Base-by-base conservation (phyloP, 2,888 invertebrate genomes). In the Eilema sororculum region DNA sequence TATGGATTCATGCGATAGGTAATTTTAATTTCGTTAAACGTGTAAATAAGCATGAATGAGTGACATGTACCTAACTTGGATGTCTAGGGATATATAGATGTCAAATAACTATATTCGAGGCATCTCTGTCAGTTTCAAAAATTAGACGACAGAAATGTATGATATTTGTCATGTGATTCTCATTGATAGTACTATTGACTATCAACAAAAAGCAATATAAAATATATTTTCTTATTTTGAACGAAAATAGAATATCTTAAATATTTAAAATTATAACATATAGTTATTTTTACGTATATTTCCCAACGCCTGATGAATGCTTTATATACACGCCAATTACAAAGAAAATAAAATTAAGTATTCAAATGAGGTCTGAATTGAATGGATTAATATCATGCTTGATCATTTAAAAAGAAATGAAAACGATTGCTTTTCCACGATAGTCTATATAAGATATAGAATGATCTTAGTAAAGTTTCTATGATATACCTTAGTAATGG, bases 1-100 rank as follows among this genome's bases (percentile, higher is more conserved):
- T 72, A 67, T 61, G 72, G 76, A 77, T 70, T 76, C 82, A 82
- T 81, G 81, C 81, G 68, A 70, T 65, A 72, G 68, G 71, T 67
- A 73, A 75, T 73, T 80, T 75, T 52, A 75, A 63, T 73, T 72
- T 72, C n/a, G 77, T 75, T 70, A 71, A 67, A 75, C 65, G 66
- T 68, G 67, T 67, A 67, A 73, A 75, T 72, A 72, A 78, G 82
- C 75, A 72, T 78, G 75, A 58, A 73, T 71, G 65, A 68, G 41
- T 65, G 77, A 68, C 37, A 37, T 46, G 57, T 65, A 56, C 22
- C 33, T 57, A 37, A 65, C 16, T 24, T 65, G 16, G 24, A 65
- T 65, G 22, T 13, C 13, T 52, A 46, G n/a, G 60, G 6, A 52
- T 52, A 12, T 66, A 65, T 56, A 56, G 13, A 65, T 37, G 2